Base-by-base conservation (phyloP, 2,888 invertebrate genomes). In the Lepetodrilus schrolli region DNA sequence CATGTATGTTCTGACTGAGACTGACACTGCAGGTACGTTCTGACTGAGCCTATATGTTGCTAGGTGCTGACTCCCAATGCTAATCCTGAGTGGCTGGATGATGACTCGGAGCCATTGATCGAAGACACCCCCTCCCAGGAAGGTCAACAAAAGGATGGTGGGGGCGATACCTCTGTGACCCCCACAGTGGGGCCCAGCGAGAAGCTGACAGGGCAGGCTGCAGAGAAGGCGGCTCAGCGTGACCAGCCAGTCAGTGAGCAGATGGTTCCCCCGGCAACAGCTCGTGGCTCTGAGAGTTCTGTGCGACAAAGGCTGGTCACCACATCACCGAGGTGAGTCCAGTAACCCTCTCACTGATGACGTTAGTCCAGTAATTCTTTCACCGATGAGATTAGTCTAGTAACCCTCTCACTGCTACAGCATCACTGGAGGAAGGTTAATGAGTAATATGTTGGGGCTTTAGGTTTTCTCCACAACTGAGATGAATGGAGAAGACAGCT, bases 1-100 rank as follows among this genome's bases (percentile, higher is more conserved):
- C n/a, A n/a, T n/a, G n/a, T n/a, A n/a, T n/a, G n/a, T n/a, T n/a
- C n/a, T n/a, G n/a, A n/a, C n/a, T n/a, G n/a, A n/a, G n/a, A n/a
- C n/a, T n/a, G n/a, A n/a, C n/a, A n/a, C n/a, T n/a, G n/a, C n/a
- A n/a, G n/a, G n/a, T n/a, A n/a, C n/a, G n/a, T n/a, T n/a, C n/a
- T n/a, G n/a, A n/a, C n/a, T n/a, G n/a, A n/a, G n/a, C n/a, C n/a
- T n/a, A 0, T 47, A 36, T 70, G n/a, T 7, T 51, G 3, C 58
- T n/a, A 89, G 88, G 81, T 88, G 10, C 78, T 87, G 74, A 86
- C 87, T 2, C 81, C 84, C 20, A 84, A 85, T 47, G 73, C 77
- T 21, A 85, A 81, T 66, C 78, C 80, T 17, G 85, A 84, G 13
- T 86, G 84, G 86, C 68, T 74, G 34, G 76, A 81, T 2, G 76